These are phyloP conservation scores for Acronicta psi DNA, from an alignment of 2,888 invertebrate genomes.

Conservation along the genomic window DNA sequence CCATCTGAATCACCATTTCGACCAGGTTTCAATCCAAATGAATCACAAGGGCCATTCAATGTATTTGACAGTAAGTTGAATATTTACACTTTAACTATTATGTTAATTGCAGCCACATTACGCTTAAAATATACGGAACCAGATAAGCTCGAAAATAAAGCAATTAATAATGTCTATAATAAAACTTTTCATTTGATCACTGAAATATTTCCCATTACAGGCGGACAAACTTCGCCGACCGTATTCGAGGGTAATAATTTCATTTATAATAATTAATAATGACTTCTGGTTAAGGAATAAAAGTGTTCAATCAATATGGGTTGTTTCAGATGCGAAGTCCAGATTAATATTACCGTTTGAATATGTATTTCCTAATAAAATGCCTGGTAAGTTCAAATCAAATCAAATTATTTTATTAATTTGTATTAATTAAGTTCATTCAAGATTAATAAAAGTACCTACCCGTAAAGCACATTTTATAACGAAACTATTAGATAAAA, in stretches of 20 bases:
- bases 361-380: slow-evolving; percentile 62
- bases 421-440: no score
- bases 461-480: no score
- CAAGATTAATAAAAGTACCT: no score
- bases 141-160: slow-evolving; percentile 21
- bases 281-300: slow-evolving; percentile 26
- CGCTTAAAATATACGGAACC: slow-evolving; percentile 4
- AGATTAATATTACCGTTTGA: slow-evolving; percentile 63
- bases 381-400: slow-evolving; percentile 62
- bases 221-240: slow-evolving; percentile 37
- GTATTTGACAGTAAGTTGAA: slow-evolving; percentile 21
- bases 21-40: slow-evolving; percentile 7
- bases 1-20: slow-evolving; percentile 26
- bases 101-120: not conserved
- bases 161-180: slow-evolving; percentile 31
- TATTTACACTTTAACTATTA: no score
- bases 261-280: slow-evolving; percentile 44
- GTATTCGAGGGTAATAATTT: slow-evolving; percentile 50
- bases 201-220: slow-evolving; percentile 46
- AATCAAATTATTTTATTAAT: no score
- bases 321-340: slow-evolving; percentile 64
- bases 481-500: no score
- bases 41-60: not conserved
- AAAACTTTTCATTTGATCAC: slow-evolving; percentile 42
- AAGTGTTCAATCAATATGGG: slow-evolving; percentile 35